phyloP scores from a whole-genome alignment of 1,140 invertebrate species.

The Hypothenemus hampei region DNA sequence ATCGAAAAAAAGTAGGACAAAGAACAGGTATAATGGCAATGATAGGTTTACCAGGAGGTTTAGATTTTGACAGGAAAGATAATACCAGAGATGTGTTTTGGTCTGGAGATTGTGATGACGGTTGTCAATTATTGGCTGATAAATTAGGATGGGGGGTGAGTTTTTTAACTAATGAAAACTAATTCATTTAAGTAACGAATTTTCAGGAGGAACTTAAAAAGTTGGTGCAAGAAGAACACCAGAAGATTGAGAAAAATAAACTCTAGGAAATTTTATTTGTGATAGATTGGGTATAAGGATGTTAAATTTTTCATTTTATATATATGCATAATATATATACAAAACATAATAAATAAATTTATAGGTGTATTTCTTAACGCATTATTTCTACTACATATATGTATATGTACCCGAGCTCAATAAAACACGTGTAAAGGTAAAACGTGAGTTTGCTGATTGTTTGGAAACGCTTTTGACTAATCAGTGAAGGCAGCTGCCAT shows the following conservation, averaged over 20 bases:
- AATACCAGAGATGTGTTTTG: constrained; percentile 78
- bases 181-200: neutral
- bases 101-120: constrained; percentile 84
- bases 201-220: constrained; percentile 58
- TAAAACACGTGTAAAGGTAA: too few species aligned
- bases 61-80: constrained; percentile 62
- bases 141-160: constrained; percentile 77
- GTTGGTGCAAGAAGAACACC: constrained; percentile 53
- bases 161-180: constrained; percentile 25
- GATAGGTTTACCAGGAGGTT: constrained; percentile 54
- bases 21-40: constrained; percentile 51
- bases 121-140: constrained; percentile 71
- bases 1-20: constrained; percentile 70
- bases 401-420: too few species aligned
- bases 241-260: constrained; percentile 45
- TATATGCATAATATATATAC: too few species aligned
- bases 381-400: too few species aligned
- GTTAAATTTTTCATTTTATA: too few species aligned
- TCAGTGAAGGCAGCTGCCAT: too few species aligned
- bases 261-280: too few species aligned
- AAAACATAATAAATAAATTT: too few species aligned
- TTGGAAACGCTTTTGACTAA: too few species aligned
- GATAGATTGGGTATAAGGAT: too few species aligned
- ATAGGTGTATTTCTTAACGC: too few species aligned
- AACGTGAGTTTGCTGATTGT: too few species aligned